Conservation (phyloP, 2,797 vertebrate species). For the Clamator glandarius region DNA sequence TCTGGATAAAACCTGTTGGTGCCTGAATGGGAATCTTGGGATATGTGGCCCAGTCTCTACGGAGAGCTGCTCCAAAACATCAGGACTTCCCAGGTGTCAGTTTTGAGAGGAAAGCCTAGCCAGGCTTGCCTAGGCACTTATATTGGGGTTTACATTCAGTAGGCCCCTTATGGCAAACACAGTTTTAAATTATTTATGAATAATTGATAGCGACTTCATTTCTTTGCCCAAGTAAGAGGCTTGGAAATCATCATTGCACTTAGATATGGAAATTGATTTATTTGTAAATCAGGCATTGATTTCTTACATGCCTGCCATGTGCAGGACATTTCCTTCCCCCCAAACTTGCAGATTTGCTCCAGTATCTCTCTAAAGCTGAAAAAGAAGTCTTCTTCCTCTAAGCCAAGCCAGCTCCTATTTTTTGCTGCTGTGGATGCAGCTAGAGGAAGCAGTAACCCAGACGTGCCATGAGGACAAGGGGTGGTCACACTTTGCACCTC, state of each 20-base stretch:
- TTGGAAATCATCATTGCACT: background rate
- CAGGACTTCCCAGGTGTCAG: background rate
- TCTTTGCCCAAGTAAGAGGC: background rate
- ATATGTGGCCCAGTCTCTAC: background rate
- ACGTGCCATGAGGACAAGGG: background rate
- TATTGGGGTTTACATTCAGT: background rate
- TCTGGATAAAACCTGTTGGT: background rate
- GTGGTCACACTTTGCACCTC: background rate
- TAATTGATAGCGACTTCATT: background rate
- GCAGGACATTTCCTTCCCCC: background rate
- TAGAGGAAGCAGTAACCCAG: background rate
- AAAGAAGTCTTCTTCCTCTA: background rate
- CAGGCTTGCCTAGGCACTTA: background rate
- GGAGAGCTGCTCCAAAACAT: background rate
- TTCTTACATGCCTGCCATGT: background rate
- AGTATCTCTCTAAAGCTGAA: background rate
- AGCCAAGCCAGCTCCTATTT: background rate
- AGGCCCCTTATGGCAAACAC: background rate
- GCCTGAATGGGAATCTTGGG: background rate
- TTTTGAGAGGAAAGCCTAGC: background rate
- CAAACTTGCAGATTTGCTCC: background rate
- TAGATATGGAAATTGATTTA: background rate
- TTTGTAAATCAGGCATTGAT: background rate
- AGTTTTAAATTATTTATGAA: background rate
- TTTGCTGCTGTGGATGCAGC: background rate